Conservation (phyloP, 1,140 invertebrate genomes). For the Harlomillsia oculata region DNA sequence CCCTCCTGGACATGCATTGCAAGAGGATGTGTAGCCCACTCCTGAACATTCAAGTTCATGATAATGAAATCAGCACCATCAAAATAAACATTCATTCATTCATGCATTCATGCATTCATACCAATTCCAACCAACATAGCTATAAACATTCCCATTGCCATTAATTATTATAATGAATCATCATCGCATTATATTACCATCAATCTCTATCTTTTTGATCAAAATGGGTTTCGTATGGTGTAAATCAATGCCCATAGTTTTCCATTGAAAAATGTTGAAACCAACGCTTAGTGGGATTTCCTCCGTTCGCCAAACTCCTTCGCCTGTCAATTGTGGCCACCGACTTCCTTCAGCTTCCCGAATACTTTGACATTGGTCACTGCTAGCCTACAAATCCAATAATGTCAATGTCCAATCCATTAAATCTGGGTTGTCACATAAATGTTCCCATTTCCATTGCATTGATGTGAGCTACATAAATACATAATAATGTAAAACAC, state of each 20-base stretch:
- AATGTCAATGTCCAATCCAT: not conserved
- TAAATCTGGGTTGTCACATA: no score
- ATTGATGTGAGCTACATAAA: no score
- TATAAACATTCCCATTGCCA: no score
- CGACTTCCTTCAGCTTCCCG: constrained; percentile 41
- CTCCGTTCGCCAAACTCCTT: constrained; percentile 45
- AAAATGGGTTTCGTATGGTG: constrained; percentile 41
- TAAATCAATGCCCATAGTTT: constrained; percentile 43
- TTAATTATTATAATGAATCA: no score
- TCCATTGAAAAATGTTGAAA: constrained; percentile 48
- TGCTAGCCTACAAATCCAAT: constrained; percentile 44
- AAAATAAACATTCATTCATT: no score
- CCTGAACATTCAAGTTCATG: no score
- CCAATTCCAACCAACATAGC: no score
- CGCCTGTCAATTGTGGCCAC: constrained; percentile 44
- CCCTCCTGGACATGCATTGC: constrained; percentile 49
- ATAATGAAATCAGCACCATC: no score
- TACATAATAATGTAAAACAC: no score
- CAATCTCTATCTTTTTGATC: constrained; percentile 43
- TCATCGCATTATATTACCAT: no score
- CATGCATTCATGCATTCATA: no score
- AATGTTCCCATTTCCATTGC: no score
- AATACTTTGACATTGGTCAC: constrained; percentile 46
- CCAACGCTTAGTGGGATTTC: constrained; percentile 43
- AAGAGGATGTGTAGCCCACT: constrained; percentile 51